These are phyloP conservation scores for Melanargia galathea DNA, from an alignment of 2,888 invertebrate species.

Conservation along the genomic window DNA sequence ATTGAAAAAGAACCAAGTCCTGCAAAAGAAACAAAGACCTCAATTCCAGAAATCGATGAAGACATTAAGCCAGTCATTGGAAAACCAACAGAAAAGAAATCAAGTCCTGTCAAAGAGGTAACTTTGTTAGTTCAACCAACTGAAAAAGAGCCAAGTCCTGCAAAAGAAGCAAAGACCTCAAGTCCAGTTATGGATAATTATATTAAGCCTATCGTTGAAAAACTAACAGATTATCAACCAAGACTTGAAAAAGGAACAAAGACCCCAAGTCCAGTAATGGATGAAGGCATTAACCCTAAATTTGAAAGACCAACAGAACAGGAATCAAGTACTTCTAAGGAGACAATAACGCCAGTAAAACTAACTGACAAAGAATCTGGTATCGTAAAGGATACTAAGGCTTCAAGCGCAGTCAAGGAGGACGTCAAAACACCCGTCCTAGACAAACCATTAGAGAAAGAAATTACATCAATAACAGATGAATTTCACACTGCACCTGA, in stretches of 20 bases:
- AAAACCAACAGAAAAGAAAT: neutral
- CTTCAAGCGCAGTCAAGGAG: neutral
- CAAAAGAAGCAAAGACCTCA: neutral
- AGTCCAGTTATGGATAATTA: neutral
- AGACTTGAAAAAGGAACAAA: conserved; percentile 16
- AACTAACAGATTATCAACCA: conserved; percentile 32
- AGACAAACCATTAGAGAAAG: conserved; percentile 22
- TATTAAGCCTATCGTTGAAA: neutral
- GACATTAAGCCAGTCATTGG: neutral
- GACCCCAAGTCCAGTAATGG: neutral
- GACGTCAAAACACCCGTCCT: neutral
- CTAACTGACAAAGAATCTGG: neutral
- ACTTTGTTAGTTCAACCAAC: neutral
- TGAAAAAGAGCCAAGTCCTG: neutral
- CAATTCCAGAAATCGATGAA: neutral
- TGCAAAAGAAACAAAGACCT: neutral
- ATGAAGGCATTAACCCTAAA: neutral
- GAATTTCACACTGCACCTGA: neutral
- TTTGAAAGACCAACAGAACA: neutral
- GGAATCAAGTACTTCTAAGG: conserved; percentile 21
- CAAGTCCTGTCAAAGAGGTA: neutral
- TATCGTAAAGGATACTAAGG: neutral
- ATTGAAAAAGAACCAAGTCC: neutral
- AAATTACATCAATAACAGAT: no score
- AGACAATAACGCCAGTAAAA: neutral